These are phyloP conservation scores for Ochotona princeps DNA, from an alignment of 2,113 vertebrate genomes.

Conservation along the genomic window DNA sequence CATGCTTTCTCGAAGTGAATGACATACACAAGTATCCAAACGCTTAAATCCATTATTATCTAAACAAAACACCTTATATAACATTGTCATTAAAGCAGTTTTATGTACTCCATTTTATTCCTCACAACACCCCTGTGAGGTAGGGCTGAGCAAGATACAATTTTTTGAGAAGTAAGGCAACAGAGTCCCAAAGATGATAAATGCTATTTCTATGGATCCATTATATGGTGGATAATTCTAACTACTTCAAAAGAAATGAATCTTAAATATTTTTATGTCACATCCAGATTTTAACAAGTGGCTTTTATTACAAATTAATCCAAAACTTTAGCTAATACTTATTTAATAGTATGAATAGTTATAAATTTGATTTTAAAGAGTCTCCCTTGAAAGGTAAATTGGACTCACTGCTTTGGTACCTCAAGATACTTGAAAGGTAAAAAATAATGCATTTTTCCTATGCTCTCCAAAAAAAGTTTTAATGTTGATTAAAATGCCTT, in stretches of 20 bases:
- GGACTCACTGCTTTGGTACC: constrained; percentile 70
- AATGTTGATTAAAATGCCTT: constrained; percentile 62
- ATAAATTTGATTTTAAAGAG: constrained; percentile 64
- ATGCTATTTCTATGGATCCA: constrained; percentile 14
- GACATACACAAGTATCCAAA: constrained; percentile 67
- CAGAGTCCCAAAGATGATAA: constrained; percentile 40
- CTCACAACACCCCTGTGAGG: constrained; percentile 77
- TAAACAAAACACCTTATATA: constrained; percentile 47
- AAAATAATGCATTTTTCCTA: constrained; percentile 38
- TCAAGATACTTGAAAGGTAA: constrained; percentile 58
- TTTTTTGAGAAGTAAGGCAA: constrained; percentile 65
- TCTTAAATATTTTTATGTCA: constrained; percentile 44
- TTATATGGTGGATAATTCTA: constrained; percentile 49
- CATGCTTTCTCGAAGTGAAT: constrained; percentile 54
- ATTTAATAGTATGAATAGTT: constrained; percentile 40
- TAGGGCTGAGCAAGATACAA: constrained; percentile 57
- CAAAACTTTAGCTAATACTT: constrained; percentile 46
- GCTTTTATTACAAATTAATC: constrained; percentile 52
- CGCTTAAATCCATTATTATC: constrained; percentile 46
- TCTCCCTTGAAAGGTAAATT: constrained; percentile 55
- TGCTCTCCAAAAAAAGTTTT: constrained; percentile 44
- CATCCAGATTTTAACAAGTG: constrained; percentile 27
- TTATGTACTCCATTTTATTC: constrained; percentile 43
- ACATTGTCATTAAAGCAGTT: constrained; percentile 44
- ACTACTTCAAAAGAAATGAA: constrained; percentile 54